These are phyloP conservation scores for Zeugodacus cucurbitae DNA, from an alignment of 1,140 invertebrate species.

Conservation along the genomic window DNA sequence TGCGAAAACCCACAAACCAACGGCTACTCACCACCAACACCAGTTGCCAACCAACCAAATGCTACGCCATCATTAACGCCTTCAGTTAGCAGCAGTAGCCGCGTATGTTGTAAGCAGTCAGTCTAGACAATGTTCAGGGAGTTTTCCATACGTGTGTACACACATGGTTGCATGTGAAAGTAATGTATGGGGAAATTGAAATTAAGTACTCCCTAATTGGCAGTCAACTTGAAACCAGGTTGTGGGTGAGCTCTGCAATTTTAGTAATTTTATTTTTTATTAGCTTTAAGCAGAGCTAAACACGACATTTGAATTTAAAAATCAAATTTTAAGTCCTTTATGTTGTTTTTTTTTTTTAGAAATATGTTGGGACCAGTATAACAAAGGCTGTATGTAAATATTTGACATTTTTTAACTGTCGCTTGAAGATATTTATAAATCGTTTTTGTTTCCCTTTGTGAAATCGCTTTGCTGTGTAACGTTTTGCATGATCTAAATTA, in stretches of 20 bases:
- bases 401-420: no score
- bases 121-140: slow-evolving; percentile 37
- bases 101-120: no score
- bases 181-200: slow-evolving; percentile 17
- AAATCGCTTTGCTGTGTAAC: no score
- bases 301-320: background rate
- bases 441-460: no score
- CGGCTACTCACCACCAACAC: background rate
- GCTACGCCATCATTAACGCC: slow-evolving; percentile 1
- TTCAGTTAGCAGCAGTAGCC: background rate
- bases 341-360: no score
- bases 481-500: background rate
- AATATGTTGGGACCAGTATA: no score
- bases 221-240: slow-evolving; percentile 2
- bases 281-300: background rate
- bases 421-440: no score
- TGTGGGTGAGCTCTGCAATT: background rate
- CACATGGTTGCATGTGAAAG: slow-evolving; percentile 22
- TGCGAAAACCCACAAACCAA: background rate
- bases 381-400: no score
- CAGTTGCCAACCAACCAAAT: background rate
- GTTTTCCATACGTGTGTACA: background rate
- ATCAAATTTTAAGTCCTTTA: no score
- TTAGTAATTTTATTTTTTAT: background rate
- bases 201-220: slow-evolving; percentile 37